Evolutionary conservation across 2,113 vertebrate species (phyloP), one percentile per base, ranked within the genome.

Genomic region (Axis porcinus): DNA sequence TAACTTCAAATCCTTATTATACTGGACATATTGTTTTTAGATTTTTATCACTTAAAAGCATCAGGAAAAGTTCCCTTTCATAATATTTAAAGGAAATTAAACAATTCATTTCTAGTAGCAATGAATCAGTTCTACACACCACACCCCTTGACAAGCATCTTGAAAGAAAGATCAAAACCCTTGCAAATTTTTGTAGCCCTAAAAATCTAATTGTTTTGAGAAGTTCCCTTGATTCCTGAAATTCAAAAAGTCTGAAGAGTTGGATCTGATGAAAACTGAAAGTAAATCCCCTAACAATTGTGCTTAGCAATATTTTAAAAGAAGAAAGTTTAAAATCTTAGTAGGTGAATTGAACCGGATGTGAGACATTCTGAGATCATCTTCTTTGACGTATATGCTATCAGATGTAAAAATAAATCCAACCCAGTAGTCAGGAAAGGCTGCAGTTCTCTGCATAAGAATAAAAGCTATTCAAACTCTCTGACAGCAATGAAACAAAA

Each of bases 11-110:
- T 91, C 17, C 85, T 97, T 92, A 14, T 60, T 87, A 64, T 55
- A 74, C 43, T 79, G 45, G 33, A 60, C 19, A 84, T 86, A 58
- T 74, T 94, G 30, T 92, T 45, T 92, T 89, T 60, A 97, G 67
- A 95, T 95, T 94, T 96, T 95, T 96, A 92, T 96, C 95, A 58
- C 58, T 90, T 83, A 95, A 95, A 96, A 89, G 45, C 16, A 52
- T 9, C 13, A 94, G 54, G 33, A 89, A 96, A 89, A 86, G 62
- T n/a, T 95, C 76, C 97, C 54, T 64, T 70, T 78, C 7, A 23
- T 81, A 33, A 54, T 84, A 27, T 81, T 57, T 88, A 86, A 94
- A 95, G 83, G 91, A 97, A 97, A 64, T 79, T 36, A 96, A 97
- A 96, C 67, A 96, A 90, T 94, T 94, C 47, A 64, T n/a, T 93